A percentile compares a stretch with the other conserved stretches of the same genome.
Conservation (phyloP, 1,140 invertebrate genomes). For the Drosophila tropicalis region DNA sequence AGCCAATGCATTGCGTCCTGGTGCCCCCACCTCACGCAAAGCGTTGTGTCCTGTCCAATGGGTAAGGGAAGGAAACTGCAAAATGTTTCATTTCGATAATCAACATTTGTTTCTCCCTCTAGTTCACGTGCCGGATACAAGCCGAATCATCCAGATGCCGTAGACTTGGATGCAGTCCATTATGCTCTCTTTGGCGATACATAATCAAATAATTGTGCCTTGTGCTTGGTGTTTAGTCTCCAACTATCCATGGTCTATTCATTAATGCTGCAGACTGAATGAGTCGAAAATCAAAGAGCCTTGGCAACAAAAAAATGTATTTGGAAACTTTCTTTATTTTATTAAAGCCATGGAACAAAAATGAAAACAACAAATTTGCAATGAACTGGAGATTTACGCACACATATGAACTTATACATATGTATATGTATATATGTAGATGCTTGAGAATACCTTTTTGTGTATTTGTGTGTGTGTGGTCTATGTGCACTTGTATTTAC, state of each 20-base stretch:
- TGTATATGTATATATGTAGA: neutral
- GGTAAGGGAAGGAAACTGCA: neutral
- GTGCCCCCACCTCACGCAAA: constrained; percentile 85
- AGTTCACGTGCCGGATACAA: neutral
- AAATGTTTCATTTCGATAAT: too few relatives aligned
- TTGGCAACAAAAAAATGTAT: too few relatives aligned
- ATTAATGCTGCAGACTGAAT: too few relatives aligned
- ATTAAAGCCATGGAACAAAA: neutral
- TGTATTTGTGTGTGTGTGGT: neutral
- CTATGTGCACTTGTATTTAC: constrained; percentile 20
- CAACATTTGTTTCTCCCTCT: too few relatives aligned
- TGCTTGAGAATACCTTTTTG: constrained; percentile 11
- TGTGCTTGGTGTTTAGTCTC: too few relatives aligned
- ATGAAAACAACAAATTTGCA: neutral
- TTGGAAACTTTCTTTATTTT: neutral
- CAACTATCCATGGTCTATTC: too few relatives aligned
- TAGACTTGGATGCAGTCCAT: neutral
- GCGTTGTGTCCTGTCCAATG: neutral
- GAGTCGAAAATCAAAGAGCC: too few relatives aligned
- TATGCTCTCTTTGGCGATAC: neutral
- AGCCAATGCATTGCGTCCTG: constrained; percentile 91
- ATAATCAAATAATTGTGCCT: neutral
- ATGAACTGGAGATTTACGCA: neutral
- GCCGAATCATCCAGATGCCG: neutral
- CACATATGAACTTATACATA: neutral